These are phyloP conservation scores for Hemibagrus wyckioides DNA, from an alignment of 2,113 vertebrate genomes.

Conservation along the genomic window DNA sequence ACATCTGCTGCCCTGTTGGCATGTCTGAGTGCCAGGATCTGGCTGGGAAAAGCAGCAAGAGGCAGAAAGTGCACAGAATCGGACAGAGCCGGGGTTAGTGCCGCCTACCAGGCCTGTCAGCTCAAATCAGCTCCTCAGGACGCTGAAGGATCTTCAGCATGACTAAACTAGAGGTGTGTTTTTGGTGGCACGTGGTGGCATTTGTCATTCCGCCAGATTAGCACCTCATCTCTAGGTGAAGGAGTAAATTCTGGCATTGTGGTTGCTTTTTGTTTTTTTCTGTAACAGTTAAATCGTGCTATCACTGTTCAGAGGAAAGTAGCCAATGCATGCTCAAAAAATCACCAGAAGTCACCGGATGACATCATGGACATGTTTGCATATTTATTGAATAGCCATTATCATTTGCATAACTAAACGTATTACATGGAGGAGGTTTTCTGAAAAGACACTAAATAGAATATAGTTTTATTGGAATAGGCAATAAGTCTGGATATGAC, in stretches of 20 bases:
- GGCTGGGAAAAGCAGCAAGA: slow-evolving; percentile 4
- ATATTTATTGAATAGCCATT: neutral
- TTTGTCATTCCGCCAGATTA: slow-evolving; percentile 16
- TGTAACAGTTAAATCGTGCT: neutral
- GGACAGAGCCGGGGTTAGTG: slow-evolving; percentile 31
- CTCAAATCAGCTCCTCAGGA: slow-evolving; percentile 36
- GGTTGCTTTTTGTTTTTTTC: neutral
- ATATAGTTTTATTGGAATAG: neutral
- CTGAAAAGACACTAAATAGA: neutral
- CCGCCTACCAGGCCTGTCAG: slow-evolving; percentile 41
- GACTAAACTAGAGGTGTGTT: slow-evolving; percentile 31
- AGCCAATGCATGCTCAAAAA: neutral
- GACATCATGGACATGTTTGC: neutral
- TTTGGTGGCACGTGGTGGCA: neutral
- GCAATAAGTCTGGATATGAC: neutral
- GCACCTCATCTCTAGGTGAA: slow-evolving; percentile 3
- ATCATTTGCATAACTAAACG: neutral
- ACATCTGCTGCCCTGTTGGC: slow-evolving; percentile 33
- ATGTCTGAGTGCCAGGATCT: slow-evolving; percentile 20
- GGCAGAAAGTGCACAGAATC: slow-evolving; percentile 20
- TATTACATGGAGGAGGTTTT: neutral
- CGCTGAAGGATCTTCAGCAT: slow-evolving; percentile 20
- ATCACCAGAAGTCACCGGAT: neutral
- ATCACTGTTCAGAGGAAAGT: neutral
- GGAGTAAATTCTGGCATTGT: slow-evolving; percentile 1